Evolutionary conservation across 2,797 vertebrate genomes (phyloP).

Genomic region (Clamator glandarius): DNA sequence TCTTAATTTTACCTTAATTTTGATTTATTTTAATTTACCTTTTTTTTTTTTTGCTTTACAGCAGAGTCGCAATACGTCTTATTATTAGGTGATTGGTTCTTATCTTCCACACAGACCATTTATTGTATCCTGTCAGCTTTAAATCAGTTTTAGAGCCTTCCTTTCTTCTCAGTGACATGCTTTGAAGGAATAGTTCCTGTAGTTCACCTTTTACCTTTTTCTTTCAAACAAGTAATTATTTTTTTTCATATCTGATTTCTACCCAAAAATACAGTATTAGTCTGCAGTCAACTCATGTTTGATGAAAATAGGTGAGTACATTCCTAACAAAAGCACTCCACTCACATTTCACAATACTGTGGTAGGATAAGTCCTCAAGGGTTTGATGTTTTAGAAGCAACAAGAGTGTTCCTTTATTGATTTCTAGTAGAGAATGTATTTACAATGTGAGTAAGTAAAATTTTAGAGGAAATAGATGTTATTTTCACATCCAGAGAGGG

Average conservation of each 20-base stretch:
- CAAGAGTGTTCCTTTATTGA: conserved; percentile 6
- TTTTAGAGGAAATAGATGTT: background rate
- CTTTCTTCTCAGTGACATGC: background rate
- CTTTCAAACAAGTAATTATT: background rate
- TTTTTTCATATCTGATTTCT: background rate
- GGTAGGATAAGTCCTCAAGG: background rate
- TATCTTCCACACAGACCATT: background rate
- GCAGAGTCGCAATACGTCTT: background rate
- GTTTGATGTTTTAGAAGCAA: background rate
- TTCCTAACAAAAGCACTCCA: background rate
- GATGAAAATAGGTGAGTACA: background rate
- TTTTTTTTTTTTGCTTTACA: background rate
- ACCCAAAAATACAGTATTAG: background rate
- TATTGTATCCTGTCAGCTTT: background rate
- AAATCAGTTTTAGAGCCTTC: background rate
- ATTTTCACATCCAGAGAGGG: background rate
- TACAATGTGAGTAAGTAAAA: background rate
- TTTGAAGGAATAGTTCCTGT: background rate
- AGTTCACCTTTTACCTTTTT: background rate
- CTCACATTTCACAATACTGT: background rate
- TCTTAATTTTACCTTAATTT: background rate
- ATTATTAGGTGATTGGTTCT: background rate
- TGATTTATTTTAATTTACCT: background rate
- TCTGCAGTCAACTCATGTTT: background rate
- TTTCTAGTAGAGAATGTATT: conserved; percentile 3